A percentile compares a stretch with the other conserved stretches of the same genome.
Conservation (phyloP, 2,113 vertebrate genomes). For the Cebidichthys violaceus region DNA sequence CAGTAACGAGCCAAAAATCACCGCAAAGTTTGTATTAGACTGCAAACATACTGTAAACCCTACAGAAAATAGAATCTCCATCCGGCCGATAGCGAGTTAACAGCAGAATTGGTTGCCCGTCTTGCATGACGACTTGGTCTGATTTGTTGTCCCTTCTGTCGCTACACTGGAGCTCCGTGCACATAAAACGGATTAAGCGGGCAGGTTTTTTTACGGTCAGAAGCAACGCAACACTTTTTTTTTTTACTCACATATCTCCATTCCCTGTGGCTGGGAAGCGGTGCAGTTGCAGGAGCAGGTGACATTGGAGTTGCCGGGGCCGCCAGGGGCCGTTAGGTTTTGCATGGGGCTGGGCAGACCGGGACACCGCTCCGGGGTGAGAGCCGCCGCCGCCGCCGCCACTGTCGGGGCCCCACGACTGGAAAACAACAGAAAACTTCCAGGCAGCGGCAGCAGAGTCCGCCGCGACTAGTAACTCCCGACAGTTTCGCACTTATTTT, state of each 20-base stretch:
- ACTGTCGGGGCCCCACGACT: slow-evolving; percentile 77
- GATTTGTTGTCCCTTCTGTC: slow-evolving; percentile 41
- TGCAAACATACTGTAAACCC: neutral
- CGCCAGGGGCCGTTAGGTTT: slow-evolving; percentile 85
- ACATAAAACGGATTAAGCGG: slow-evolving; percentile 63
- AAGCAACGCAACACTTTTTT: slow-evolving; percentile 22
- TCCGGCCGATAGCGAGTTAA: neutral
- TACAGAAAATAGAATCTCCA: neutral
- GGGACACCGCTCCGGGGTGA: slow-evolving; percentile 82
- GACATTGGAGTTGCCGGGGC: slow-evolving; percentile 87
- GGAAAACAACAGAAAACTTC: slow-evolving; percentile 81
- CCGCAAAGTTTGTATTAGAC: slow-evolving; percentile 23
- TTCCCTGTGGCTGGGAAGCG: slow-evolving; percentile 86
- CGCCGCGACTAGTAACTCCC: slow-evolving; percentile 73
- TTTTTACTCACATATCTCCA: slow-evolving; percentile 87
- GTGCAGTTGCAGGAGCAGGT: slow-evolving; percentile 89
- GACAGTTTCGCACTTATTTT: slow-evolving; percentile 66
- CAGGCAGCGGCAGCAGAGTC: slow-evolving; percentile 76
- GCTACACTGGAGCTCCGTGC: slow-evolving; percentile 34
- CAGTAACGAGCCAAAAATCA: neutral
- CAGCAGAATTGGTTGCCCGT: slow-evolving; percentile 3
- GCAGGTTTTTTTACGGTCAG: slow-evolving; percentile 57
- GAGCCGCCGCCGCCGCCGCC: slow-evolving; percentile 80
- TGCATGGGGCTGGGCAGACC: slow-evolving; percentile 83
- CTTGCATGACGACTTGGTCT: slow-evolving; percentile 26